These are phyloP conservation scores for Spicauda simplicius DNA, from an alignment of 2,888 invertebrate genomes.

Conservation along the genomic window DNA sequence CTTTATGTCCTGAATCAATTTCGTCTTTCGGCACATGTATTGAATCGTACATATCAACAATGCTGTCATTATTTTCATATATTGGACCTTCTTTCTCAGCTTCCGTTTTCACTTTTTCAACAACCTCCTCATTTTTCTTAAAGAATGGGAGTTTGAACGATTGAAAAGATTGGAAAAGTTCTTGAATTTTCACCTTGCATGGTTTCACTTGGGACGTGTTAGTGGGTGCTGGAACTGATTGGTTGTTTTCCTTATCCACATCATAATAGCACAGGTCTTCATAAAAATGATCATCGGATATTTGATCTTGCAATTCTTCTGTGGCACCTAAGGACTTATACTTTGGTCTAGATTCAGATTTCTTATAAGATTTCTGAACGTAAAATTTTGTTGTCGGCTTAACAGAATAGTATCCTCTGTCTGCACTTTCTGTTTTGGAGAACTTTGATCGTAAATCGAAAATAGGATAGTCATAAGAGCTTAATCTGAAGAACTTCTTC, in stretches of 20 bases:
- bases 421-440: slow-evolving; percentile 63
- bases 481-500: slow-evolving; percentile 66
- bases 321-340: slow-evolving; percentile 65
- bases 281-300: slow-evolving; percentile 73
- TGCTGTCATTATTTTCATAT: slow-evolving; percentile 67
- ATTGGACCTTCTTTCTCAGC: slow-evolving; percentile 49
- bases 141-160: slow-evolving; percentile 75
- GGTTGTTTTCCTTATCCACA: slow-evolving; percentile 49
- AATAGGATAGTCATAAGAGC: slow-evolving; percentile 73
- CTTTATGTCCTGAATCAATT: slow-evolving; percentile 36
- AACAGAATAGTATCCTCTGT: slow-evolving; percentile 74
- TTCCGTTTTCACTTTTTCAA: slow-evolving; percentile 44
- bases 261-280: slow-evolving; percentile 76
- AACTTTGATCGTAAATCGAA: slow-evolving; percentile 65
- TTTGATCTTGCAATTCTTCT: slow-evolving; percentile 60
- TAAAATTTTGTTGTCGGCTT: slow-evolving; percentile 65
- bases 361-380: slow-evolving; percentile 59
- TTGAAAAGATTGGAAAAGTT: slow-evolving; percentile 71
- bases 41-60: slow-evolving; percentile 73
- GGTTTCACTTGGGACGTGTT: slow-evolving; percentile 54
- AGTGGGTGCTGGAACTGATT: slow-evolving; percentile 38
- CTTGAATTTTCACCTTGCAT: slow-evolving; percentile 71
- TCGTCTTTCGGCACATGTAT: slow-evolving; percentile 56
- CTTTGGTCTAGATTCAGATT: slow-evolving; percentile 62
- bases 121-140: slow-evolving; percentile 56